Base-by-base conservation (phyloP, 1,140 invertebrate species). In the Epicauta chinensis region DNA sequence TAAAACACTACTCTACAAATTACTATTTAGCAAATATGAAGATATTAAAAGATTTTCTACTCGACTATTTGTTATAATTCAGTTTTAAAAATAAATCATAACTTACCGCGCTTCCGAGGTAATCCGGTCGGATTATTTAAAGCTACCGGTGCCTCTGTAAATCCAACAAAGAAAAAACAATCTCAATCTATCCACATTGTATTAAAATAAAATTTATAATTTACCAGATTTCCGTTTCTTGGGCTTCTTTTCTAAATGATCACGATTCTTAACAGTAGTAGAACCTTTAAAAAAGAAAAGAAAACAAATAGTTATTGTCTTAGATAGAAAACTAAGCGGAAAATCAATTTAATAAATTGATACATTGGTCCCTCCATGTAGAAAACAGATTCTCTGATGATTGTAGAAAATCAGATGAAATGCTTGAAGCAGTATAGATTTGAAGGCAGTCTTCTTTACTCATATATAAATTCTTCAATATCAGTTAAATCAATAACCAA, bases 181-280 rank as follows among this genome's bases (percentile, higher is more conserved):
- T 23, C 23, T 2, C n/a, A n/a, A n/a, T n/a, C n/a, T 23, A 23
- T 23, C 4, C 4, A 23, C 23, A 5, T 23, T 5, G 23, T 5
- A 23, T 23, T 23, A 23, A 7, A 23, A 23, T 23, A 23, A 23
- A 23, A 23, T 5, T 23, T 3, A 23, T 0, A 34, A 34, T 23
- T 31, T 49, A 49, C 46, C 46, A 49, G 16, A 29, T 49, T 49
- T 49, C 37, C 46, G 46, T 49, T 49, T 49, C 36, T 39, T 49
- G 14, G 35, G 36, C n/a, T 49, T 49, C 17, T 31, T 40, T 11
- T 49, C 37, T 16, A 40, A 39, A 32, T 39, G 36, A 31, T 49
- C 37, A n/a, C 37, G 17, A 30, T 37, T 39, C 31, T 30, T 49
- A n/a, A 40, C 16, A 2, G 37, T 49, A 15, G 16, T 12, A 17